Base-by-base conservation (phyloP, 2,797 vertebrate genomes). In the Miichthys miiuy region DNA sequence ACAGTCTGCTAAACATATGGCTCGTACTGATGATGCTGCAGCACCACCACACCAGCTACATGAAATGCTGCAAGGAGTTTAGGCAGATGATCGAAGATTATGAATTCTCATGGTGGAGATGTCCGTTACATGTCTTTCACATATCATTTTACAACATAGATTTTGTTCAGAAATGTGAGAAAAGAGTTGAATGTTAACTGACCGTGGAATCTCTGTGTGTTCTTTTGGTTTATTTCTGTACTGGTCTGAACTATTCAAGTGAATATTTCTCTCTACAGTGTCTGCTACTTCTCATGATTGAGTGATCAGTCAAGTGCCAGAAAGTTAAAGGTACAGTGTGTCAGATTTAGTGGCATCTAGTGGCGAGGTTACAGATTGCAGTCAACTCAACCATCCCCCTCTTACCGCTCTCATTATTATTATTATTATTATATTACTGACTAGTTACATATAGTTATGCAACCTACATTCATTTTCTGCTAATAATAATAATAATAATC, bases 1-100 rank as follows among this genome's bases (percentile, higher is more conserved):
- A 80, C 80, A 50, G 13, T 16, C 47, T 27, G 56, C 34, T 62
- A 25, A 76, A 72, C 72, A 66, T 56, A 55, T 44, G 56, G 60
- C 61, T 67, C 34, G 42, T 16, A 27, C 44, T 25, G 46, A 80
- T 64, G 72, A 67, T 47, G 61, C 64, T 69, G 54, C 60, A 54
- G n/a, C n/a, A n/a, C n/a, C n/a, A 38, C 42, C 13, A 51, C 52
- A 23, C 21, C 20, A 5, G 46, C 34, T 21, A 20, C 47, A 63
- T 47, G 34, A 46, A 62, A 41, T 25, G 41, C 50, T 68, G 23
- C 65, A 65, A 18, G 44, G 42, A 52, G 16, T 55, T 70, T 21
- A 34, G 21, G 20, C 3, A 60, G 23, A 56, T 57, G 34, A 60
- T 12, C 1, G 3, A 30, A 10, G 30, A 14, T 34, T 50, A 9